Percentiles rank a stretch among this genome's conserved stretches.
Evolutionary conservation across 2,113 vertebrate genomes (phyloP).

Genomic region (Engraulis encrasicolus): DNA sequence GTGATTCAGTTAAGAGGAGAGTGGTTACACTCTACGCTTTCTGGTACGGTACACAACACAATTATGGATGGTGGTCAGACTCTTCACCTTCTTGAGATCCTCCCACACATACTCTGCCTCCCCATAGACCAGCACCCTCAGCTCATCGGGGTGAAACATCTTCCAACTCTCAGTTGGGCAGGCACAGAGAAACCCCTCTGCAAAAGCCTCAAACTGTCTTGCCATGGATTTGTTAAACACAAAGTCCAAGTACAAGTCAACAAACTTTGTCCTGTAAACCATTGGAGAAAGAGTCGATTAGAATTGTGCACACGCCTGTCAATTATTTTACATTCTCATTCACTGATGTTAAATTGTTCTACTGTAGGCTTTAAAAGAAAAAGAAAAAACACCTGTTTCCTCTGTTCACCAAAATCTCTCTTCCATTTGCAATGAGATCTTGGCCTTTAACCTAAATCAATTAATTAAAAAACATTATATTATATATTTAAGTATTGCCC

Average conservation of each 20-base stretch:
- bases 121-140: conserved; percentile 59
- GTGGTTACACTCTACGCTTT: too few species aligned
- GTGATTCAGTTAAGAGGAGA: too few species aligned
- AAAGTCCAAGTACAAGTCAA: conserved; percentile 63
- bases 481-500: too few species aligned
- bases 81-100: conserved; percentile 65
- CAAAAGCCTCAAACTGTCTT: conserved; percentile 63
- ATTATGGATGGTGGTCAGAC: too few species aligned
- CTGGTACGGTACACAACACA: too few species aligned
- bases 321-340: too few species aligned
- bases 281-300: neutral
- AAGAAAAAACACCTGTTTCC: too few species aligned
- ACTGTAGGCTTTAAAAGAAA: too few species aligned
- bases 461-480: neutral
- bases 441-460: conserved; percentile 39
- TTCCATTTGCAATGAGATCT: conserved; percentile 70
- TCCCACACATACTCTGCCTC: conserved; percentile 53
- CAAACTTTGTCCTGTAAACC: conserved; percentile 52
- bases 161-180: conserved; percentile 59
- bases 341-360: too few species aligned
- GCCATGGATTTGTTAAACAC: conserved; percentile 52
- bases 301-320: too few species aligned
- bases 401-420: conserved; percentile 63
- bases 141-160: conserved; percentile 61
- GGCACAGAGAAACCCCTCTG: conserved; percentile 60